A percentile compares a stretch with the other conserved stretches of the same genome.
These are phyloP conservation scores for Pyrocoelia pectoralis DNA, from an alignment of 2,888 invertebrate species.

Conservation along the genomic window DNA sequence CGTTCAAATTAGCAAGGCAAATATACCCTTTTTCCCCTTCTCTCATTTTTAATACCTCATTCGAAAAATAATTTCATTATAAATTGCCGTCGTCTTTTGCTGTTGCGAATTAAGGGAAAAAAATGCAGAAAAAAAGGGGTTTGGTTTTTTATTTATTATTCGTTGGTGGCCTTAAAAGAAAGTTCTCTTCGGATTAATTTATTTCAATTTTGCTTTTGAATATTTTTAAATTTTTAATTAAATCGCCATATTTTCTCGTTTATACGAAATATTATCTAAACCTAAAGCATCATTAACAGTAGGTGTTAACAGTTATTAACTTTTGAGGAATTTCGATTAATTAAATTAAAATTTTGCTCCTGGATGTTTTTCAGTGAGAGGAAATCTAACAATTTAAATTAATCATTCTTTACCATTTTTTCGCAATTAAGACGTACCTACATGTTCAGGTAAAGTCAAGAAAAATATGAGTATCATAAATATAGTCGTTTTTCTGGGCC, in stretches of 20 bases:
- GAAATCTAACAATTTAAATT: too few species aligned
- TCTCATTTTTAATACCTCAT: neutral
- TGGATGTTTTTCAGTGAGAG: too few species aligned
- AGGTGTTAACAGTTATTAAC: too few species aligned
- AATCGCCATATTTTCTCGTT: neutral
- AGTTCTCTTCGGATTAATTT: conserved; percentile 7
- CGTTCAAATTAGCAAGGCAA: neutral
- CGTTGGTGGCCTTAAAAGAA: neutral
- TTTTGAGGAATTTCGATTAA: too few species aligned
- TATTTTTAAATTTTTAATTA: neutral
- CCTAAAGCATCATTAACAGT: too few species aligned
- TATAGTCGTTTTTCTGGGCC: too few species aligned
- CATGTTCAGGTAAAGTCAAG: too few species aligned
- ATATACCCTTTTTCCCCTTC: neutral
- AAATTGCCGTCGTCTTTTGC: neutral
- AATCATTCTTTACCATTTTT: too few species aligned
- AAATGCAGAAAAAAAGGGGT: neutral
- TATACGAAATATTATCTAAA: too few species aligned
- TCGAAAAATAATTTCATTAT: conserved; percentile 1
- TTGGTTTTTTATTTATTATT: neutral
- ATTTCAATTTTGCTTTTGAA: conserved; percentile 11
- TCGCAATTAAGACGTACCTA: too few species aligned
- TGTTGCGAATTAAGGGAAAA: neutral
- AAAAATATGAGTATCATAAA: too few species aligned
- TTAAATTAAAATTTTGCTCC: too few species aligned